These are phyloP conservation scores for Coremacera marginata DNA, from an alignment of 2,888 invertebrate genomes.

Conservation along the genomic window DNA sequence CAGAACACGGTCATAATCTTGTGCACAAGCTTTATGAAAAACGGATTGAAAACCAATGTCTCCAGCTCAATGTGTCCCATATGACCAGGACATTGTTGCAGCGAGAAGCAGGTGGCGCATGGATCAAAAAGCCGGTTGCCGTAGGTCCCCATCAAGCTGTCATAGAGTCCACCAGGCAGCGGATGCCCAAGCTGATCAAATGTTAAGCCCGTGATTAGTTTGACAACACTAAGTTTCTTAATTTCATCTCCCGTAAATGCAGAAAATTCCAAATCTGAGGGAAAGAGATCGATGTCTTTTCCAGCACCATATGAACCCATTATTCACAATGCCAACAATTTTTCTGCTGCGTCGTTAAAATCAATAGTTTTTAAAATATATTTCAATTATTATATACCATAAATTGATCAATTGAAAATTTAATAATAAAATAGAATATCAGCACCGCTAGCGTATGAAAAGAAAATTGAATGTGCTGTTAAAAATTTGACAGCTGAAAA, in stretches of 20 bases:
- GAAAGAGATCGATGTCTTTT: constrained; percentile 61
- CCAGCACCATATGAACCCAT: background rate
- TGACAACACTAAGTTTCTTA: constrained; percentile 82
- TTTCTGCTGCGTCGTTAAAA: background rate
- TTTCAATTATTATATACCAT: background rate
- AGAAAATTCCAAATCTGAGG: constrained; percentile 73
- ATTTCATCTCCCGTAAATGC: constrained; percentile 84
- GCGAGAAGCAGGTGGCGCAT: constrained; percentile 84
- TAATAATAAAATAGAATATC: background rate
- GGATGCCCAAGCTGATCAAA: constrained; percentile 89
- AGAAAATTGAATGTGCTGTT: background rate
- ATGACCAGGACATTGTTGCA: constrained; percentile 87
- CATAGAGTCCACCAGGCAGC: constrained; percentile 89
- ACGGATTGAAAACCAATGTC: constrained; percentile 89
- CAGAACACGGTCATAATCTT: constrained; percentile 79
- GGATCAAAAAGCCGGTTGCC: constrained; percentile 71
- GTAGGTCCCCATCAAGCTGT: constrained; percentile 79
- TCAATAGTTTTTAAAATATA: background rate
- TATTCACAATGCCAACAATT: background rate
- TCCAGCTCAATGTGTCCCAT: constrained; percentile 94
- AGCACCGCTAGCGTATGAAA: background rate
- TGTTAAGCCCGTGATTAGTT: constrained; percentile 81
- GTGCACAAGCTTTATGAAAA: constrained; percentile 83
- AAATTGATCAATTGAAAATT: background rate
- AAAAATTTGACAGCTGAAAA: background rate